These are phyloP conservation scores for Spodoptera picta DNA, from an alignment of 2,888 invertebrate genomes.

Conservation along the genomic window DNA sequence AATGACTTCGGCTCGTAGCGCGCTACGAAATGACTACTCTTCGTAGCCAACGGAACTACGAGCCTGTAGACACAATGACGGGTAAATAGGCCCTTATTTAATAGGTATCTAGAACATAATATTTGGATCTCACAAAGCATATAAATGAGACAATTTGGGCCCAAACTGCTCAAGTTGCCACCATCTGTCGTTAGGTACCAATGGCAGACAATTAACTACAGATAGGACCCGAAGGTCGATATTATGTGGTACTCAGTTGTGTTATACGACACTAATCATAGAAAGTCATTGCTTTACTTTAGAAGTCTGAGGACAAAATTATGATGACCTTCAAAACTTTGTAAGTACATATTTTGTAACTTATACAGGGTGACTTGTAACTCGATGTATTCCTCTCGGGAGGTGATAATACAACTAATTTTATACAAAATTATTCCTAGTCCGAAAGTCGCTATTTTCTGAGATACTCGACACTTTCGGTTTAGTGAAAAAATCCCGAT, in stretches of 20 bases:
- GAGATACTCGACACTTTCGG: too few relatives aligned
- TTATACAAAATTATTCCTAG: too few relatives aligned
- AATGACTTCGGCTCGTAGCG: slow-evolving; percentile 10
- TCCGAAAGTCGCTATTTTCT: too few relatives aligned
- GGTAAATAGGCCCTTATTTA: slow-evolving; percentile 3
- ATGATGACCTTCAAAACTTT: not conserved
- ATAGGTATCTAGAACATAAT: slow-evolving; percentile 27
- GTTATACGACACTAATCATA: slow-evolving; percentile 10
- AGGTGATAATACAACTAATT: too few relatives aligned
- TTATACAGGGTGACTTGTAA: too few relatives aligned
- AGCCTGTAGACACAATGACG: not conserved
- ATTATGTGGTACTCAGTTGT: slow-evolving; percentile 12
- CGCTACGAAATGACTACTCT: slow-evolving; percentile 26
- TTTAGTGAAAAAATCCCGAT: too few relatives aligned
- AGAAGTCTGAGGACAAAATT: slow-evolving; percentile 1
- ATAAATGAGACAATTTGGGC: slow-evolving; percentile 37
- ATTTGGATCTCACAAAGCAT: slow-evolving; percentile 20
- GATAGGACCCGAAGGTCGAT: slow-evolving; percentile 38
- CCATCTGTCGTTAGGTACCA: slow-evolving; percentile 42
- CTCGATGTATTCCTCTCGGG: too few relatives aligned
- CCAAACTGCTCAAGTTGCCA: slow-evolving; percentile 38
- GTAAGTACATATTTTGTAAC: too few relatives aligned
- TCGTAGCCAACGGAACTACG: slow-evolving; percentile 27
- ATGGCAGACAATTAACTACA: slow-evolving; percentile 49
- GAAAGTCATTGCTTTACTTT: not conserved